Percentiles rank a stretch among this genome's conserved stretches.
phyloP scores from a whole-genome alignment of 2,888 invertebrate genomes.

The Phymatocera aterrima region DNA sequence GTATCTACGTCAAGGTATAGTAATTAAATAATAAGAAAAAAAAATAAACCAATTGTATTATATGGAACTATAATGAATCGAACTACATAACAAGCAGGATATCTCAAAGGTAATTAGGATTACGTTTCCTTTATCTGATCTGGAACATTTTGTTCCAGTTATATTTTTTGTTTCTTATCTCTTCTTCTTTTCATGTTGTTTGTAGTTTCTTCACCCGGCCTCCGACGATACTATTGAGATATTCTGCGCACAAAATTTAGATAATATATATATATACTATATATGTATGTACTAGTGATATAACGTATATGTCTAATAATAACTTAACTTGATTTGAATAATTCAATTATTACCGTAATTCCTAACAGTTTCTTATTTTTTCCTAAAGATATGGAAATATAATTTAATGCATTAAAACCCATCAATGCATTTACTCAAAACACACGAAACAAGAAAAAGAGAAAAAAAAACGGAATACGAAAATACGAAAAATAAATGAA shows the following conservation, averaged over 20 bases:
- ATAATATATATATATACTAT: too few relatives aligned
- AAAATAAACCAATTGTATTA: too few relatives aligned
- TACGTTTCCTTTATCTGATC: not conserved
- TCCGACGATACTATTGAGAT: constrained; percentile 37
- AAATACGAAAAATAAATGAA: constrained; percentile 47
- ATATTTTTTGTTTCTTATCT: not conserved
- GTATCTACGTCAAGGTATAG: constrained; percentile 15
- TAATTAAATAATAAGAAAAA: constrained; percentile 42
- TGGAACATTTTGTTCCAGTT: not conserved
- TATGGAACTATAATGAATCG: constrained; percentile 39
- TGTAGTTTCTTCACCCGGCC: constrained; percentile 32
- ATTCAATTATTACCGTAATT: constrained; percentile 26
- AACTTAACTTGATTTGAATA: constrained; percentile 47
- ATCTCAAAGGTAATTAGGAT: constrained; percentile 20
- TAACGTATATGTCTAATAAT: constrained; percentile 35
- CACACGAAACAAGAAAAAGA: constrained; percentile 35
- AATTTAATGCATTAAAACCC: constrained; percentile 31
- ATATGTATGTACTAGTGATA: constrained; percentile 45
- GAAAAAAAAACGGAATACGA: not conserved
- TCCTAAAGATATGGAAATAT: not conserved
- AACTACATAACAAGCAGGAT: constrained; percentile 31
- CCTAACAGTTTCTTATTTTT: constrained; percentile 18
- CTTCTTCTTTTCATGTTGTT: not conserved
- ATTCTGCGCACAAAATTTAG: constrained; percentile 27
- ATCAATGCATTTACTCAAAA: constrained; percentile 43